These are phyloP conservation scores for Oophaga sylvatica DNA, from an alignment of 2,797 vertebrate species.

Conservation along the genomic window DNA sequence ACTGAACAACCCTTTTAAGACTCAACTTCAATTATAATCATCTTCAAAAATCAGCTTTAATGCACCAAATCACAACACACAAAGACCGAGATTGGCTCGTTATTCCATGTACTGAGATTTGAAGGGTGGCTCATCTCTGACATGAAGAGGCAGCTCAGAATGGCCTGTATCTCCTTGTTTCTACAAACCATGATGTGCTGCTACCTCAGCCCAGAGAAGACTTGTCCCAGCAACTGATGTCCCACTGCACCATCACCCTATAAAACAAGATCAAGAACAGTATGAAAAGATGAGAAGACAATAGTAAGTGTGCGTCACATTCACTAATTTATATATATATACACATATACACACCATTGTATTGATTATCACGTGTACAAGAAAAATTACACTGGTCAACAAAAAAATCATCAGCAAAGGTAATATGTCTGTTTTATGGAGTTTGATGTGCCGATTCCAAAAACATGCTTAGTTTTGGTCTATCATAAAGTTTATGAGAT, in stretches of 20 bases:
- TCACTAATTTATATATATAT: too few relatives aligned
- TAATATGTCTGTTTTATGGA: too few relatives aligned
- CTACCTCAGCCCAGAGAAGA: slow-evolving; percentile 73
- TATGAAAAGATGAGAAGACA: neutral
- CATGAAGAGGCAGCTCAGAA: slow-evolving; percentile 78
- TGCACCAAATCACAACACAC: neutral
- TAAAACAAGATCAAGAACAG: neutral
- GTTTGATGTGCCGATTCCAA: too few relatives aligned
- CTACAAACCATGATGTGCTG: slow-evolving; percentile 83
- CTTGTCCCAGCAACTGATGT: neutral
- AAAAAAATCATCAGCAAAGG: too few relatives aligned
- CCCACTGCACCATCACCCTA: neutral
- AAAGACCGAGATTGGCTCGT: neutral
- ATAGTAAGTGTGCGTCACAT: neutral
- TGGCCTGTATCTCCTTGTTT: slow-evolving; percentile 80
- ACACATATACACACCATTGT: too few relatives aligned
- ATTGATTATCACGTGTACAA: too few relatives aligned
- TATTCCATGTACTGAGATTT: neutral
- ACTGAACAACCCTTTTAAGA: neutral
- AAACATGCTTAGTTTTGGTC: too few relatives aligned
- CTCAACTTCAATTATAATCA: neutral
- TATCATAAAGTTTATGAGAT: too few relatives aligned
- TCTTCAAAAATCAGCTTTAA: neutral
- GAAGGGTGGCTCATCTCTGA: slow-evolving; percentile 63
- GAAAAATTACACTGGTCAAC: too few relatives aligned